phyloP scores from a whole-genome alignment of 2,888 invertebrate genomes.

The Disparrhopalites patrizii region DNA sequence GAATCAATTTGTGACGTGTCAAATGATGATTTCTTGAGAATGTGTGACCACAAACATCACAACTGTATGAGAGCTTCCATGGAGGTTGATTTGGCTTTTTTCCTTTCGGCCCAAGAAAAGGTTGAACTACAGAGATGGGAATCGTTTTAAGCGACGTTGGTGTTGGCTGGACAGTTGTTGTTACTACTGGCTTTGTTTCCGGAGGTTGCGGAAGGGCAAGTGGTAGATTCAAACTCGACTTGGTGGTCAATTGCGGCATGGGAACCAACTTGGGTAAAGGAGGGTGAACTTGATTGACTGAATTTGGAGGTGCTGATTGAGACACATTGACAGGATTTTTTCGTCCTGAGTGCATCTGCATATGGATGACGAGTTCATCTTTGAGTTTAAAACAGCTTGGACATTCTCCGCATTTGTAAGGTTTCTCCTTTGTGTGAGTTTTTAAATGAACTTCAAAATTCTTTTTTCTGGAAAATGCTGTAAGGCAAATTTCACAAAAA shows the following conservation, averaged over 20 bases:
- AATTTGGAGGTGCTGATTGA: background rate
- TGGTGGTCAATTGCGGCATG: too few relatives aligned
- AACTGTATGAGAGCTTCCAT: background rate
- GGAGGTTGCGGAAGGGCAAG: too few relatives aligned
- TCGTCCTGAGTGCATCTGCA: background rate
- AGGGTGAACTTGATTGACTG: background rate
- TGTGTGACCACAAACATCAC: conserved; percentile 1
- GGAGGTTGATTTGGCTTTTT: background rate
- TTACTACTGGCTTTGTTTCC: too few relatives aligned
- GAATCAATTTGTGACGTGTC: background rate
- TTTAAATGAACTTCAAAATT: background rate
- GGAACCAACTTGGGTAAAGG: background rate
- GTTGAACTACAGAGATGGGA: too few relatives aligned
- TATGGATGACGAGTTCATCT: background rate
- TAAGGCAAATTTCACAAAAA: background rate
- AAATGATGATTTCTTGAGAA: conserved; percentile 5
- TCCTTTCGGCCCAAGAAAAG: background rate
- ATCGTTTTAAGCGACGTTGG: too few relatives aligned
- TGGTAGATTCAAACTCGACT: too few relatives aligned
- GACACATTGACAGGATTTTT: background rate
- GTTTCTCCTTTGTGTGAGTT: background rate
- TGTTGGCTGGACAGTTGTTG: too few relatives aligned
- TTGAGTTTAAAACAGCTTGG: background rate
- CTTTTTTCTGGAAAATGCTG: background rate
- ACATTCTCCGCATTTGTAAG: conserved; percentile 3